Conservation (phyloP, 2,797 vertebrate species). For the Agapornis canus region DNA sequence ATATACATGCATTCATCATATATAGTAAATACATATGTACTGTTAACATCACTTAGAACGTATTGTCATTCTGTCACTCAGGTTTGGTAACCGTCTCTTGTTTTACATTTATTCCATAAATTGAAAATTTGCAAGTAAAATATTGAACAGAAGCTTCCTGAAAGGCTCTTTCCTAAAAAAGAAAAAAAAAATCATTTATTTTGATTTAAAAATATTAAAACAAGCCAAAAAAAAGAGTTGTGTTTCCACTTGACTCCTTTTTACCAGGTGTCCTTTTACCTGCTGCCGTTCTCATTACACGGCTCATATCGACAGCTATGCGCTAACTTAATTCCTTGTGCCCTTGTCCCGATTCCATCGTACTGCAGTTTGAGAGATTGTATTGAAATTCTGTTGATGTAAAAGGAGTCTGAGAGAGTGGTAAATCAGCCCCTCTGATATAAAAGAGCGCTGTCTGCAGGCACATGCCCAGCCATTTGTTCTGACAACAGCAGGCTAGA, state of each 20-base stretch:
- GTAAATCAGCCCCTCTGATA: background rate
- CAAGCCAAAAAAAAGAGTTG: background rate
- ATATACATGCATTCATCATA: constrained; percentile 9
- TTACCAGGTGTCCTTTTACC: background rate
- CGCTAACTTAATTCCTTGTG: background rate
- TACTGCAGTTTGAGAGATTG: background rate
- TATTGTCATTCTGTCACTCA: constrained; percentile 42
- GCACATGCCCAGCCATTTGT: constrained; percentile 14
- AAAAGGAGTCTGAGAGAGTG: background rate
- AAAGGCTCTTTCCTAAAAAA: background rate
- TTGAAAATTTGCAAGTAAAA: background rate
- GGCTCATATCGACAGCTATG: accelerated
- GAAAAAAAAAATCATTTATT: background rate
- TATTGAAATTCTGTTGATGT: background rate
- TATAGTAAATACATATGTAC: constrained; percentile 42
- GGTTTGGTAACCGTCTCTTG: constrained; percentile 1
- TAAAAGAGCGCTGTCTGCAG: background rate
- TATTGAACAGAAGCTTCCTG: background rate
- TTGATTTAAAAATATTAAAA: background rate
- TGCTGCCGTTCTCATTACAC: accelerated
- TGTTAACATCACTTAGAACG: background rate
- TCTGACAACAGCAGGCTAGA: background rate
- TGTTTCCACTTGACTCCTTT: background rate
- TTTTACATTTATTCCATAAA: background rate
- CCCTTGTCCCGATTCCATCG: background rate